Evolutionary conservation across 1,140 invertebrate species (phyloP).

Genomic region (Anoplophora glabripennis): DNA sequence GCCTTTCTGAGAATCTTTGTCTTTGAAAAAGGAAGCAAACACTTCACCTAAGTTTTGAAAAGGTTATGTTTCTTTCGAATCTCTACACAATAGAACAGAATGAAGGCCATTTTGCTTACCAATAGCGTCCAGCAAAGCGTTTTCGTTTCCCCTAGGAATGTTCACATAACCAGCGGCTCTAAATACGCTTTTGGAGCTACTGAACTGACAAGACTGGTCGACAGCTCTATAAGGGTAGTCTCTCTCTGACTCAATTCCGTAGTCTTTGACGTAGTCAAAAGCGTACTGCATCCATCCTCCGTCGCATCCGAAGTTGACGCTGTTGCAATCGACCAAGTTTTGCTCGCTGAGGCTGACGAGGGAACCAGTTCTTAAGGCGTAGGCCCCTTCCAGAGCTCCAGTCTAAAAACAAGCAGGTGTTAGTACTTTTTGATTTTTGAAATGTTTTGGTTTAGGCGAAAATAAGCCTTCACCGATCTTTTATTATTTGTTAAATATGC

Average conservation of each 20-base stretch:
- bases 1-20: no score
- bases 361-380: constrained; percentile 78
- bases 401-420: no score
- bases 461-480: no score
- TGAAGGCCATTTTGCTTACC: constrained; percentile 55
- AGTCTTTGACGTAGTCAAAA: constrained; percentile 90
- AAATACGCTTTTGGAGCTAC: constrained; percentile 68
- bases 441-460: neutral
- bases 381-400: constrained; percentile 92
- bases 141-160: constrained; percentile 63
- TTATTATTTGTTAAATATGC: no score
- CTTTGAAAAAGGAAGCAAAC: no score
- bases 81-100: no score
- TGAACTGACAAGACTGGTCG: constrained; percentile 62
- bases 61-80: no score
- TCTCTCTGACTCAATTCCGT: constrained; percentile 86
- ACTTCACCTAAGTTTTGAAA: no score
- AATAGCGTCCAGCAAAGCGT: constrained; percentile 71
- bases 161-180: constrained; percentile 80
- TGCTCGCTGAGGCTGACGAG: constrained; percentile 95
- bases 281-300: constrained; percentile 92
- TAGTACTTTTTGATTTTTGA: no score
- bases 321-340: constrained; percentile 88
- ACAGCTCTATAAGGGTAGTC: constrained; percentile 82
- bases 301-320: constrained; percentile 57